These are phyloP conservation scores for Notothenia rossii DNA, from an alignment of 2,113 vertebrate genomes.

Conservation along the genomic window DNA sequence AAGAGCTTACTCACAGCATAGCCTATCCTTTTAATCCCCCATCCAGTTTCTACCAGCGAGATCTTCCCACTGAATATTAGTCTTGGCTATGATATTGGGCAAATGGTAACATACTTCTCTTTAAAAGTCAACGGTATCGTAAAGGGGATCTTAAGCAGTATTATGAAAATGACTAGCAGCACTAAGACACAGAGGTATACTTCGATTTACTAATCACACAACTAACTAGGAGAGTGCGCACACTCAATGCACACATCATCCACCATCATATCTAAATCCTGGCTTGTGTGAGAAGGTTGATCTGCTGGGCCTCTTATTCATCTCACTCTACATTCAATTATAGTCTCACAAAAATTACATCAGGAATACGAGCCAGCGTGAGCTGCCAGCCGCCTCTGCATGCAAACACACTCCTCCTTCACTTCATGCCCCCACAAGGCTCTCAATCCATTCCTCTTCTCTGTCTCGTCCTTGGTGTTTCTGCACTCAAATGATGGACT, in stretches of 20 bases:
- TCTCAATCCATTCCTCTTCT: constrained; percentile 45
- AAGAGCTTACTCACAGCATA: constrained; percentile 46
- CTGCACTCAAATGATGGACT: constrained; percentile 44
- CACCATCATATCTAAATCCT: constrained; percentile 56
- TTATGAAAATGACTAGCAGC: background rate
- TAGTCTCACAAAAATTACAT: constrained; percentile 74
- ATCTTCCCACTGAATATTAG: constrained; percentile 57
- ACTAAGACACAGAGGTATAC: too few relatives aligned
- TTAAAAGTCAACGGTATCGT: constrained; percentile 36
- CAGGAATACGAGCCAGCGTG: constrained; percentile 67
- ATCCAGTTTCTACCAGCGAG: constrained; percentile 35
- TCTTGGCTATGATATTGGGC: constrained; percentile 49
- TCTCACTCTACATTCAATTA: constrained; percentile 79
- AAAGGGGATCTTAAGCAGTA: constrained; percentile 21
- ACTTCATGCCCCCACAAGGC: constrained; percentile 55
- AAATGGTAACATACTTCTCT: constrained; percentile 47
- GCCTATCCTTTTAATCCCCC: constrained; percentile 37
- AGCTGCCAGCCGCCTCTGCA: constrained; percentile 68
- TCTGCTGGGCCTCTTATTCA: constrained; percentile 68
- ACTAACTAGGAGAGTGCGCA: constrained; percentile 47
- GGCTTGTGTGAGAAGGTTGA: constrained; percentile 70
- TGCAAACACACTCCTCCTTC: constrained; percentile 60
- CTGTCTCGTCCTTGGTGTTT: constrained; percentile 49
- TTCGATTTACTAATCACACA: constrained; percentile 32
- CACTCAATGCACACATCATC: constrained; percentile 33